phyloP scores from a whole-genome alignment of 35 echinoderm and acorn worm species.

The Apostichopus californicus region DNA sequence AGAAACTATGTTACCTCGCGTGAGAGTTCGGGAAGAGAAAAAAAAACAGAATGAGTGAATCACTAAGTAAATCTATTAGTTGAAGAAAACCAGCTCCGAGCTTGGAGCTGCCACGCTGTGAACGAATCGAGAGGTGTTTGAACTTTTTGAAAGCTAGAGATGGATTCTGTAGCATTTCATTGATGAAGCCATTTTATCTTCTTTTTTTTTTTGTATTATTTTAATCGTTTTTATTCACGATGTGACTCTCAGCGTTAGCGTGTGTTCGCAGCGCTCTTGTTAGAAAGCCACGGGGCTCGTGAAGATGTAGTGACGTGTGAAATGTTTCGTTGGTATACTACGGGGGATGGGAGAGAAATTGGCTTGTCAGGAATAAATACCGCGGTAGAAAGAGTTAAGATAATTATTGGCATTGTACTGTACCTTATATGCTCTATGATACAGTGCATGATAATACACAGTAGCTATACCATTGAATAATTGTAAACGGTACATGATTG shows the following conservation, averaged over 20 bases:
- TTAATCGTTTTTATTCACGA: too few relatives aligned
- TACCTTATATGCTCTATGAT: too few relatives aligned
- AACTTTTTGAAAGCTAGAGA: neutral
- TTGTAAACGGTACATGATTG: too few relatives aligned
- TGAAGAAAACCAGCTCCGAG: conserved; percentile 32
- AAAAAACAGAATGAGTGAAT: neutral
- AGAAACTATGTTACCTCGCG: neutral
- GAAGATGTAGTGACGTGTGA: neutral
- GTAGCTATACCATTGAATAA: too few relatives aligned
- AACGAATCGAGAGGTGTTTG: conserved; percentile 1
- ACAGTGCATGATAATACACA: too few relatives aligned
- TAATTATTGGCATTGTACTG: too few relatives aligned
- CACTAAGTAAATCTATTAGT: conserved; percentile 31
- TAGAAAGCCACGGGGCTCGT: neutral
- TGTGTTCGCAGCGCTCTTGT: neutral
- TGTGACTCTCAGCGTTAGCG: neutral
- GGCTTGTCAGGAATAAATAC: neutral
- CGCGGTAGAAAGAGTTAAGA: too few relatives aligned
- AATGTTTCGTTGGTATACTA: neutral
- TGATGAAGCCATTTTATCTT: neutral
- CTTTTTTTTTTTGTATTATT: too few relatives aligned
- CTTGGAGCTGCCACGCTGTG: neutral
- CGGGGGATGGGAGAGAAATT: neutral
- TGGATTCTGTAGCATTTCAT: neutral
- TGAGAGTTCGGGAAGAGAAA: neutral